Evolutionary conservation across 2,888 invertebrate genomes (phyloP).

Genomic region (Apamea epomidion): DNA sequence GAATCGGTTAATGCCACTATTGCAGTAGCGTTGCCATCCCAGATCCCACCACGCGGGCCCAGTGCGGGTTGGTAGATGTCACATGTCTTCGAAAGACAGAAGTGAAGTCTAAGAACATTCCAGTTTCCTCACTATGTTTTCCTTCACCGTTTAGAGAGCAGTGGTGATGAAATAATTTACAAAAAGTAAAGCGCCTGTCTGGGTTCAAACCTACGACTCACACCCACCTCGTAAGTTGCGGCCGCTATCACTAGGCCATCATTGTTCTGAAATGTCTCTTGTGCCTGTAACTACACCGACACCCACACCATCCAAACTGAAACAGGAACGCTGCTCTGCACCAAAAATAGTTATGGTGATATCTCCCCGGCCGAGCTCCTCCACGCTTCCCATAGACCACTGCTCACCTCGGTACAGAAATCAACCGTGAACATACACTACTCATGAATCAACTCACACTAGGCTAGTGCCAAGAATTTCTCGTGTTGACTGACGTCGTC

Average conservation of each 20-base stretch:
- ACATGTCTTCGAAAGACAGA: too few species aligned
- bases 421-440: constrained; percentile 25
- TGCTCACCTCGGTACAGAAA: constrained; percentile 16
- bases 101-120: too few species aligned
- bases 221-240: too few species aligned
- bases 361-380: not conserved
- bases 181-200: not conserved
- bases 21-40: not conserved
- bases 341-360: not conserved
- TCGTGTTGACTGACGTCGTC: constrained; percentile 35
- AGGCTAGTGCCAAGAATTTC: constrained; percentile 40
- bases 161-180: not conserved
- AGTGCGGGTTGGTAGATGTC: too few species aligned
- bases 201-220: not conserved
- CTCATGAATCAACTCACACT: constrained; percentile 33
- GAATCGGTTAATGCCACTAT: not conserved
- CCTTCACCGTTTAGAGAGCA: not conserved
- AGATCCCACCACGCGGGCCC: too few species aligned
- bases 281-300: not conserved
- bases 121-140: too few species aligned
- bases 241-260: too few species aligned
- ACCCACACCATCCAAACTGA: not conserved
- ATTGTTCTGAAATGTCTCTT: not conserved
- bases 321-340: not conserved
- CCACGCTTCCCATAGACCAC: not conserved